Base-by-base conservation (phyloP, 1,140 invertebrate genomes). In the Drosophila subpulchrella region DNA sequence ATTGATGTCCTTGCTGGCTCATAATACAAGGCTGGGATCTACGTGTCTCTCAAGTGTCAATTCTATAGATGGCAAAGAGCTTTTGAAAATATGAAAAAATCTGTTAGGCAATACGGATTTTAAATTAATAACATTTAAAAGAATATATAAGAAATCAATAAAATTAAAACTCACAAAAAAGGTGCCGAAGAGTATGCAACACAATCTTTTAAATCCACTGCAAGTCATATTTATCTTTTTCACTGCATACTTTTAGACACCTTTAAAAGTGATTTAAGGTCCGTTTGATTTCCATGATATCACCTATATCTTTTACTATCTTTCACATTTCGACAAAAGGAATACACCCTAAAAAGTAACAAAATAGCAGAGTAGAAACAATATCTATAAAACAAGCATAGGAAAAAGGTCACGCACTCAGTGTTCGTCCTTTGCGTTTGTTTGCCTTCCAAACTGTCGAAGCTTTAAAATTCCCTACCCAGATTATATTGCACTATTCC, bases 1-100 rank as follows among this genome's bases (percentile, higher is more conserved):
- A 89, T 79, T 66, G 78, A 89, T 89, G 84, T 67, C 76, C 76
- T 62, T 66, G 72, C 59, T 56, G 65, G 36, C 32, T 42, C 41
- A 36, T 68, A 55, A 42, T 60, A 51, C 36, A 57, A 53, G 36
- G 51, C 46, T 44, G 53, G 72, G 53, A 75, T 65, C 74, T 67
- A 68, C 54, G 61, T 76, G 61, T 54, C 63, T 51, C 54, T 60
- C 62, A 55, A 76, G 72, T 58, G 72, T 54, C 73, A 66, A 58
- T 75, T 46, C 70, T 11, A 30, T 57, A 27, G 20, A 20, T 20
- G 20, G 20, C 53, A 59, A 47, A 71, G 17, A 32, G 24, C 57
- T 20, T 62, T 47, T 10, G 42, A 59, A 59, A 63, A 62, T 56
- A 39, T 30, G 27, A 15, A 15, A 34, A 36, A 63, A 60, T 60